Evolutionary conservation across 2,113 vertebrate species (phyloP), one percentile per base, ranked within the genome.

Genomic region (Hippoglossus stenolepis): DNA sequence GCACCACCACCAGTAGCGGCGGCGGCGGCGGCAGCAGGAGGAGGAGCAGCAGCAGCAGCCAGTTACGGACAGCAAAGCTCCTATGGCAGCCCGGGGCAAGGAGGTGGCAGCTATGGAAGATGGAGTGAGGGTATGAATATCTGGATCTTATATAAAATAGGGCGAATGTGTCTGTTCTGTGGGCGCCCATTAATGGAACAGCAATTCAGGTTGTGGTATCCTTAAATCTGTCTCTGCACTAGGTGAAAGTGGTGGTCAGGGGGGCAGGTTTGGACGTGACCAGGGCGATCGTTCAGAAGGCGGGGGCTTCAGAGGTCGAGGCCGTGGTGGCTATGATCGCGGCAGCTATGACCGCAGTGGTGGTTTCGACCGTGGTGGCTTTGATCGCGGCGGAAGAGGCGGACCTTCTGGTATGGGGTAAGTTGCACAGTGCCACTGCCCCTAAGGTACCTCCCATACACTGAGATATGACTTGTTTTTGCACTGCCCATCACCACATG

Each of bases 331-430:
- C 68, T 91, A 71, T 14, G 85, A 77, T 12, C 59, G 82, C 12
- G 87, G 90, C 0, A 77, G 91, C 0, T 92, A 59, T 13, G 92
- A 91, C 1, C 91, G 93, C 51, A 83, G 89, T 4, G 75, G 93
- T 2, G 91, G 93, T 20, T 93, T 65, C 4, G 91, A 93, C 20
- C 91, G 94, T 31, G 88, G 94, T 53, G 90, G 91, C 54, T 93
- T 59, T 8, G 91, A 93, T 40, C 89, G 92, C 15, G 91, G 92
- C 0, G 90, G 92, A 86, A 91, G 92, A 89, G 93, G 93, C 20
- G 93, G 93, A 75, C 91, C 91, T 79, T 90, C 91, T 91, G 93
- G 93, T 93, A 92, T 95, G 93, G 95, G 95, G 95, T 96, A 95
- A 95, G 95, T 95, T 86, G 81, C 91, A 85, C 80, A 92, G 84